Evolutionary conservation across 2,113 vertebrate species (phyloP).

Genomic region (Cyprinodon brontotheroides): DNA sequence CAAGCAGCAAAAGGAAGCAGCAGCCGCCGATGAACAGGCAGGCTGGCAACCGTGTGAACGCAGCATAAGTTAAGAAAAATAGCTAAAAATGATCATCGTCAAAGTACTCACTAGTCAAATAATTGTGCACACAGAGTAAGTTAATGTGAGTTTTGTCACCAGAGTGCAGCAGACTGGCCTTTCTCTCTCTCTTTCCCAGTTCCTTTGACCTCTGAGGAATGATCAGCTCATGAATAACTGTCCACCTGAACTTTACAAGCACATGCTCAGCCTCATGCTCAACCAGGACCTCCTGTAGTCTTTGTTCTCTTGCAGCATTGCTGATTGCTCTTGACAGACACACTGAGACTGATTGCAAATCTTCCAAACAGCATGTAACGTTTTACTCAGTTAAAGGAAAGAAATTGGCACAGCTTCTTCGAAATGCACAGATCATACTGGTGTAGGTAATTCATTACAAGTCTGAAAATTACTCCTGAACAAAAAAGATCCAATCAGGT

Average conservation of each 20-base stretch:
- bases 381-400: conserved; percentile 21
- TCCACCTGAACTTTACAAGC: conserved; percentile 17
- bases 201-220: conserved; percentile 29
- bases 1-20: too few species aligned
- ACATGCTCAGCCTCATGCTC: background rate
- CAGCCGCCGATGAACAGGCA: too few species aligned
- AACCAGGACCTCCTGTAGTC: background rate
- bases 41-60: too few species aligned
- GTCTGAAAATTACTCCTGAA: conserved; percentile 1
- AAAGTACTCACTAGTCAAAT: too few species aligned
- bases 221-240: conserved; percentile 25
- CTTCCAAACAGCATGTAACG: conserved; percentile 13
- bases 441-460: conserved; percentile 27
- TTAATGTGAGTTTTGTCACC: background rate
- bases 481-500: conserved; percentile 10
- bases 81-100: too few species aligned
- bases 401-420: conserved; percentile 27
- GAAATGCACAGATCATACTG: conserved; percentile 19
- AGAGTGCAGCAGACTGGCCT: conserved; percentile 9
- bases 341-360: conserved; percentile 53
- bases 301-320: conserved; percentile 3
- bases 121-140: too few species aligned
- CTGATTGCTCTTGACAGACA: conserved; percentile 44
- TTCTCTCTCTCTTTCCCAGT: conserved; percentile 2
- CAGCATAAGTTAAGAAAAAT: too few species aligned